Conservation (phyloP, 1,140 invertebrate genomes). For the Drosophila quadrilineata region DNA sequence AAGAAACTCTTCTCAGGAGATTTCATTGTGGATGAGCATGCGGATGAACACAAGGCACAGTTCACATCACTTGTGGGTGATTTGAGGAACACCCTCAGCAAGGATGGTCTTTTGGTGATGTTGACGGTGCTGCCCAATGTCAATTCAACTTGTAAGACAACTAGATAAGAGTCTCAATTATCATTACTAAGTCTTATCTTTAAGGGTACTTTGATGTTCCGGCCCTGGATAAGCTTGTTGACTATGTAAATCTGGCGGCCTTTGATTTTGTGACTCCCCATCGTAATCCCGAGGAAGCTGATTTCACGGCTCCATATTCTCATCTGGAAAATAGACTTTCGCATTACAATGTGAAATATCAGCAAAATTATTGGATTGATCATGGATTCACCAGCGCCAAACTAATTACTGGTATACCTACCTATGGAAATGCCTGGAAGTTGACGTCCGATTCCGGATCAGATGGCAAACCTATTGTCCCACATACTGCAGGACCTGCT, state of each 20-base stretch:
- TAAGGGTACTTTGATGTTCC: not conserved
- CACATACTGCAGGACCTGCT: constrained; percentile 48
- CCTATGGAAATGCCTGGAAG: constrained; percentile 91
- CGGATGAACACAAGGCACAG: not conserved
- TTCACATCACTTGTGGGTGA: not conserved
- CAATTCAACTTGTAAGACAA: constrained; percentile 85
- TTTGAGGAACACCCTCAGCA: constrained; percentile 1
- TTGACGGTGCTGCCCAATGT: constrained; percentile 88
- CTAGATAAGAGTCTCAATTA: too few species aligned
- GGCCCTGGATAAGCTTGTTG: constrained; percentile 80
- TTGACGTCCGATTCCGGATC: constrained; percentile 86
- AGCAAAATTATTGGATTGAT: not conserved
- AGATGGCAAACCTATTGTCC: constrained; percentile 83
- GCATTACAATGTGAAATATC: not conserved
- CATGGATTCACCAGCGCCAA: constrained; percentile 83
- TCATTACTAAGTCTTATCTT: constrained; percentile 69
- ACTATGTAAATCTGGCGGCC: constrained; percentile 88
- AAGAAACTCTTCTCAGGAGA: too few species aligned
- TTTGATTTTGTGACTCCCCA: constrained; percentile 89
- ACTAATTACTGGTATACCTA: constrained; percentile 90
- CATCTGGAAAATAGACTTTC: constrained; percentile 81
- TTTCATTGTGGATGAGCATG: not conserved
- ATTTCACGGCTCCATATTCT: constrained; percentile 85
- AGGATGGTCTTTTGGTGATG: constrained; percentile 79
- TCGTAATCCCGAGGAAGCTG: constrained; percentile 87